Evolutionary conservation across 2,888 invertebrate genomes (phyloP), one percentile per base, ranked within the genome.

Genomic region (Drosophila tanythrix): DNA sequence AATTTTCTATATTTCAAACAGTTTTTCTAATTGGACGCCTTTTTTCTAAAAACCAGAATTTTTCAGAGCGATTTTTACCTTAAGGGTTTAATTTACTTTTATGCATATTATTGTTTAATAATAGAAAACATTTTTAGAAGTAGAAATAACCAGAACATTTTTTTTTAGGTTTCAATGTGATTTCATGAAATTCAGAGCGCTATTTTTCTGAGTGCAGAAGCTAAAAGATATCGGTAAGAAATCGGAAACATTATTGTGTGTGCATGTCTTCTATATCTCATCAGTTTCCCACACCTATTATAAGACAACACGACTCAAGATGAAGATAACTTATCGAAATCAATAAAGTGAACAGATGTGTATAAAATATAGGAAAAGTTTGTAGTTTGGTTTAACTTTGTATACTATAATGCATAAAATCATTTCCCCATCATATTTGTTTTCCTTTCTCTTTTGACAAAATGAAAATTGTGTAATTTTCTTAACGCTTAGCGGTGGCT

Each of bases 381-480:
- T 25, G 25, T 27, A 46, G 46, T 46, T 46, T 13, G 15, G 15
- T 4, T 15, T 15, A 15, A 25, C 46, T 46, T 46, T 15, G 8
- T 15, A 15, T 25, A 25, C 46, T 4, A 7, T 25, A 46, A 46
- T 25, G 13, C 5, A 33, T 31, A 11, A 31, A 51, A 29, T 18
- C 13, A 11, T 52, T 29, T 15, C 2, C 2, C 52, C 31, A 7
- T 15, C 31, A 21, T 13, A 21, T 21, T 58, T 18, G 0, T 6
- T 25, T 33, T 55, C n/a, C 33, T 46, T 0, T 29, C 13, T 31
- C 18, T 53, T 56, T 40, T 51, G 46, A 13, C 61, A 51, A 29
- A 36, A 33, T 55, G 29, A 52, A 53, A 52, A 31, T 36, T 38
- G 35, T 50, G 58, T 50, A 58, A 59, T 63, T 59, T 59, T 48